Base-by-base conservation (phyloP, 2,113 vertebrate species). In the Orycteropus afer region DNA sequence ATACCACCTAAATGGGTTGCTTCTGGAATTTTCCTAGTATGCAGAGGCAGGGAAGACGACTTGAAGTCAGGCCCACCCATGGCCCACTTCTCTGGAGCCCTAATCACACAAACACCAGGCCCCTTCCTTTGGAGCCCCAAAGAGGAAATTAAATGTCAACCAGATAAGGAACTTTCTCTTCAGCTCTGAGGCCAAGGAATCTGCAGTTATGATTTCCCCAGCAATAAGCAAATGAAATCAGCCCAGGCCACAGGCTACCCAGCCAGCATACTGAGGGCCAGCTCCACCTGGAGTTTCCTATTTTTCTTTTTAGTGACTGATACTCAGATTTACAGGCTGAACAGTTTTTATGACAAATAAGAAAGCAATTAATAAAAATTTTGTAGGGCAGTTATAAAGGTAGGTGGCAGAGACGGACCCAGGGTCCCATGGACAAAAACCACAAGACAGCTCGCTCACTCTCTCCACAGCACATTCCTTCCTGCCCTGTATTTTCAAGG, bases 131-230 rank as follows among this genome's bases (percentile, higher is more conserved):
- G 0, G 74, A 71, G 57, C 51, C 49, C 78, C 49, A 1, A 71
- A 90, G 69, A 92, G 92, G 95, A 96, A 97, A 97, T 94, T 74
- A 94, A 96, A 83, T 9, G 20, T 85, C 94, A 95, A 69, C 74
- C 61, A 90, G 92, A 94, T 86, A 93, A 89, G 57, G 29, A 61
- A 29, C 76, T 61, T 94, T 89, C 89, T 83, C 47, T 67, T 86
- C 40, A 34, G 74, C 73, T 49, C 51, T 27, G 32, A 86, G 0
- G 25, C 76, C 69, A 55, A 86, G 63, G 25, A 83, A 82, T 77
- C 55, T 13, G 7, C 89, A 91, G 17, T 80, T 53, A 79, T 12
- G n/a, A 63, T 34, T 85, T 51, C 76, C 55, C 20, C 14, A 59
- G 71, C 23, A 73, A n/a, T 13, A 34, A 0, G 3, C 45, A 47